Evolutionary conservation across 1,140 invertebrate species (phyloP), one percentile per base, ranked within the genome.

Genomic region (Ditylenchus dipsaci): DNA sequence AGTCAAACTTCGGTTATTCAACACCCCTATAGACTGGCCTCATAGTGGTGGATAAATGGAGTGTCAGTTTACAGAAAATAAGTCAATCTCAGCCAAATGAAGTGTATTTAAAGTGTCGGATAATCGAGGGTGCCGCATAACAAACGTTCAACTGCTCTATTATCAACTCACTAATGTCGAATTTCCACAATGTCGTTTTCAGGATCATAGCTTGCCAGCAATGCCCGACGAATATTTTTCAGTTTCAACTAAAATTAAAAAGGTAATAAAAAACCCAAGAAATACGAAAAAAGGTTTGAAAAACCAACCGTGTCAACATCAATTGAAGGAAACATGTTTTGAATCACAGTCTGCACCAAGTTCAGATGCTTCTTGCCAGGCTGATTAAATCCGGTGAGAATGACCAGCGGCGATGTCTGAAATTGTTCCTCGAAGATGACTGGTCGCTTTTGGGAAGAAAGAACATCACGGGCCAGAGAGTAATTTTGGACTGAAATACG

Each of bases 291-390:
- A n/a, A n/a, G n/a, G n/a, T 67, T 21, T 21, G 19, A 61, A 3
- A 56, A 13, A 56, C 72, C 80, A 88, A 86, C 89, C 77, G 87
- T 92, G 30, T 91, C 91, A 63, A 97, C 87, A 85, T 97, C 97
- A 58, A 97, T 93, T 0, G 91, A 90, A 0, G 95, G 95, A 84
- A 97, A 97, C 92, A 97, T 94, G 82, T 96, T 96, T 86, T 97
- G 93, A 82, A 97, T 95, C 86, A 91, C 95, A 5, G 91, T 90
- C 11, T 92, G 88, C 88, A 96, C 92, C 1, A 98, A 84, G 78
- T 95, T 93, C 67, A 94, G 85, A 72, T 96, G 91, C 49, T 89
- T 90, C 84, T 91, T 90, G 19, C 29, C 56, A 0, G 53, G 84
- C 17, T 61, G 78, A 0, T 90, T 89, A 79, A 98, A 96, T 83